Base-by-base conservation (phyloP, 1,140 invertebrate species). In the Drosophila gunungcola region DNA sequence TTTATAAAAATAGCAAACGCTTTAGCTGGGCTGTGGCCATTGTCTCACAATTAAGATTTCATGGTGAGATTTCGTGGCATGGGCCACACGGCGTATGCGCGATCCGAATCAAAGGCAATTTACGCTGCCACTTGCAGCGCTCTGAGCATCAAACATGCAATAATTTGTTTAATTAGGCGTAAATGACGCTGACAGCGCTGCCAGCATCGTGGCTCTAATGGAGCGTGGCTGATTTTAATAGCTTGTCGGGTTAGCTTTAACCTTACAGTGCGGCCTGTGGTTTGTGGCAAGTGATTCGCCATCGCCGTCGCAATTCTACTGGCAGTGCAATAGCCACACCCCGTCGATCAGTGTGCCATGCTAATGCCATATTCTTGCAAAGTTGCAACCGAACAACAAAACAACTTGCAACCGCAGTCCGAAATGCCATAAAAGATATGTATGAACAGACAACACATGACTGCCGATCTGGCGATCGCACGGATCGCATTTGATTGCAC, bases 101-200 rank as follows among this genome's bases (percentile, higher is more conserved):
- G 83, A 80, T 58, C 45, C 68, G 45, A 67, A 73, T 62, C 45
- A 53, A 39, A 38, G 32, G 54, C 51, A 61, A 68, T 57, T 69
- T 68, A 75, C 67, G 42, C 76, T 76, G 80, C 80, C 63, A 55
- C 65, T 67, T 55, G 48, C 65, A 49, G 45, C 60, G 60, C 55
- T 42, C 57, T 12, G 10, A 82, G 62, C 78, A 79, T 76, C 78
- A 82, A 27, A 65, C 53, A 68, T 70, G 60, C 84, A 89, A 80
- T 89, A 89, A 88, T 88, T 88, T 88, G 84, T 80, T 88, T 88
- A 88, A 88, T 88, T 88, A 88, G 80, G 84, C 84, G 84, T 88
- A 84, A 84, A 86, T 83, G 83, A 83, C 65, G 84, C 83, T 60
- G 74, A 68, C 82, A 58, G 70, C 78, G 69, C 32, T 27, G 73